phyloP scores from a whole-genome alignment of 2,113 vertebrate genomes.

The Climacteris rufus region DNA sequence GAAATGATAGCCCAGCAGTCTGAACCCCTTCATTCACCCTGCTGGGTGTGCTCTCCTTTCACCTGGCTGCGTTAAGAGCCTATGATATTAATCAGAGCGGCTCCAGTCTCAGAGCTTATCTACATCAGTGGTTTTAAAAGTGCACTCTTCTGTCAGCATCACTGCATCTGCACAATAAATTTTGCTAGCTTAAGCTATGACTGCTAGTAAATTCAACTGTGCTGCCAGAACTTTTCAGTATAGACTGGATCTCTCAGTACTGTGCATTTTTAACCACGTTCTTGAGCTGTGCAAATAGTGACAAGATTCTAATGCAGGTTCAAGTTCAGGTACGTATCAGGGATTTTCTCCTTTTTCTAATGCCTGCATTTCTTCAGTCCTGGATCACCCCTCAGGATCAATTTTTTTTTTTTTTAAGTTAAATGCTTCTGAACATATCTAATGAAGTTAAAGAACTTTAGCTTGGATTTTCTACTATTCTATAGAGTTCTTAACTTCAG shows the following conservation, averaged over 20 bases:
- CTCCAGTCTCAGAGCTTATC: conserved; percentile 57
- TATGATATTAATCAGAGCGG: conserved; percentile 21
- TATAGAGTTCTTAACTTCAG: neutral
- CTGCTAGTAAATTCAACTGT: conserved; percentile 28
- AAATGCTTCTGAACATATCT: neutral
- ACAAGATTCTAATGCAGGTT: neutral
- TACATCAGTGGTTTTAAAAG: conserved; percentile 49
- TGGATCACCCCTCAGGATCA: neutral
- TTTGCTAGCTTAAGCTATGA: conserved; percentile 45
- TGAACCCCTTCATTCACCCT: conserved; percentile 12
- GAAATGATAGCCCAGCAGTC: neutral
- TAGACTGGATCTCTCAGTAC: neutral
- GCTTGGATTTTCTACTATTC: neutral
- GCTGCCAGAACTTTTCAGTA: neutral
- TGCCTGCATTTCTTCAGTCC: neutral
- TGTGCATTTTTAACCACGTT: neutral
- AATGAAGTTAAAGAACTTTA: neutral
- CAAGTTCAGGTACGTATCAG: neutral
- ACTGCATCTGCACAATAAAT: conserved; percentile 40
- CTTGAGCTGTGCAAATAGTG: neutral
- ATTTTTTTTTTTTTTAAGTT: neutral
- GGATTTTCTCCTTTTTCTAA: neutral
- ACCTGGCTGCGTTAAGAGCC: conserved; percentile 45
- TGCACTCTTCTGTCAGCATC: conserved; percentile 33
- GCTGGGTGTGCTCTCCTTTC: conserved; percentile 33